These are phyloP conservation scores for Aythya baeri DNA, from an alignment of 2,113 vertebrate species.

Conservation along the genomic window DNA sequence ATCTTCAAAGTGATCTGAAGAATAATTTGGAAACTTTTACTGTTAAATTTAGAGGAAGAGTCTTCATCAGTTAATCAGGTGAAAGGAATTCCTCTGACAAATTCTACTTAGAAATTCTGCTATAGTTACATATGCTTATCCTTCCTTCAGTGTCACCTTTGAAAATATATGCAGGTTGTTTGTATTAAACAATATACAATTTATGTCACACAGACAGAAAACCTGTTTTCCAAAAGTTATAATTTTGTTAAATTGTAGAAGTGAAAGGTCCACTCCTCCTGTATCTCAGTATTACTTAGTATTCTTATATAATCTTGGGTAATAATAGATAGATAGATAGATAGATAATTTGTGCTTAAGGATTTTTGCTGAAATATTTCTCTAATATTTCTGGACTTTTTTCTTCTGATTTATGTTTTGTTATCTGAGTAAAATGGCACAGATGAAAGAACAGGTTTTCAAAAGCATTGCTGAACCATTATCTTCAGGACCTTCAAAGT, in stretches of 20 bases:
- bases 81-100: neutral
- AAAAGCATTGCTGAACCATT: neutral
- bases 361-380: neutral
- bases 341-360: neutral
- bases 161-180: neutral
- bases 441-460: neutral
- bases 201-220: neutral
- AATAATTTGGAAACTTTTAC: neutral
- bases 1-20: neutral
- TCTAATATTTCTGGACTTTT: neutral
- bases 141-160: neutral
- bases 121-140: neutral
- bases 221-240: neutral
- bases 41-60: neutral
- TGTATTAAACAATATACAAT: neutral
- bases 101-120: neutral
- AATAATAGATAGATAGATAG: neutral
- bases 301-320: neutral
- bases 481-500: neutral
- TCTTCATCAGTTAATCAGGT: neutral
- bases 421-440: neutral
- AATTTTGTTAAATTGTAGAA: neutral
- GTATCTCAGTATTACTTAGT: neutral
- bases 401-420: neutral
- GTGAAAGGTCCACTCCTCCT: neutral